Evolutionary conservation across 2,888 invertebrate species (phyloP).

Genomic region (Sicus ferrugineus): DNA sequence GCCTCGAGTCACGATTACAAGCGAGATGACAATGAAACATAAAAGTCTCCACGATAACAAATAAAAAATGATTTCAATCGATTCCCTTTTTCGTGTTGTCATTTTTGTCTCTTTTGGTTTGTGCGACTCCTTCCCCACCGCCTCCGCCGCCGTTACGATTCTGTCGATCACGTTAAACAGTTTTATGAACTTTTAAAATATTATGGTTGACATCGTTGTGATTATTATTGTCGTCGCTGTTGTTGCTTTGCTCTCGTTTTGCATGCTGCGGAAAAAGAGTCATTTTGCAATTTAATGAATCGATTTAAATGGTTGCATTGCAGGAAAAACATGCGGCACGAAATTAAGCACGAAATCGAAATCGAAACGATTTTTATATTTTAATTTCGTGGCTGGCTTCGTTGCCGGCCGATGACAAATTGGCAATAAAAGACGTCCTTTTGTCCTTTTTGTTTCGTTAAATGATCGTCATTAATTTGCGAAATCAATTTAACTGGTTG

Average conservation of each 20-base stretch:
- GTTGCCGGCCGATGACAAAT: too few species aligned
- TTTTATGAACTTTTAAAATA: slow-evolving; percentile 32
- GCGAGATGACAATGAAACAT: slow-evolving; percentile 48
- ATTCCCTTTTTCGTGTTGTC: too few species aligned
- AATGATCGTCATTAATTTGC: neutral
- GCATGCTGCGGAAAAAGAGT: slow-evolving; percentile 27
- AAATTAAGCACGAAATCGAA: neutral
- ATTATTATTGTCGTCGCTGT: slow-evolving; percentile 22
- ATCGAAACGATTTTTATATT: slow-evolving; percentile 8
- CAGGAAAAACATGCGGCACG: neutral
- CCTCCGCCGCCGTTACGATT: neutral
- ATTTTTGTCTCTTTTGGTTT: too few species aligned
- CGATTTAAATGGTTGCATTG: neutral
- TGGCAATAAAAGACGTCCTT: too few species aligned
- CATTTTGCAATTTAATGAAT: slow-evolving; percentile 26
- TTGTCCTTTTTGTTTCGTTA: neutral
- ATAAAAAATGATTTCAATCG: slow-evolving; percentile 47
- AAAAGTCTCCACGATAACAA: slow-evolving; percentile 50
- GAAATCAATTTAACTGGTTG: neutral
- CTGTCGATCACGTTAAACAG: slow-evolving; percentile 22
- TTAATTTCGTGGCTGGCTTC: neutral
- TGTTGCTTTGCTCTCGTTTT: slow-evolving; percentile 22
- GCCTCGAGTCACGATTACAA: slow-evolving; percentile 44
- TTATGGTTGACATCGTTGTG: neutral
- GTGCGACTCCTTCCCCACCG: neutral